phyloP scores from a whole-genome alignment of 2,888 invertebrate species.

The Neoaliturus tenellus region DNA sequence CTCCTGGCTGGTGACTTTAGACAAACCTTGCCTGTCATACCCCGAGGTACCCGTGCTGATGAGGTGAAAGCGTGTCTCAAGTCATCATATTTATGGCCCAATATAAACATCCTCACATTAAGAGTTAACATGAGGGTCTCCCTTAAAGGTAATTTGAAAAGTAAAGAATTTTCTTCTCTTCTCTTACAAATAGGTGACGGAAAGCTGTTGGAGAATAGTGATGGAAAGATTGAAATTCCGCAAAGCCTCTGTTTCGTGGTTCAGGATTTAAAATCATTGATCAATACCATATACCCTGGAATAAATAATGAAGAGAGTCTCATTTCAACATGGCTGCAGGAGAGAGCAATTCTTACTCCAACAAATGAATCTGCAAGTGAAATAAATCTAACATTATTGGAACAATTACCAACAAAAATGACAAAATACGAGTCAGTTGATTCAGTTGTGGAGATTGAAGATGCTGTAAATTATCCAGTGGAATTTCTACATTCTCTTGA shows the following conservation, averaged over 20 bases:
- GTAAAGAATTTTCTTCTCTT: background rate
- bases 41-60: conserved; percentile 9
- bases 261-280: conserved; percentile 4
- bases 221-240: background rate
- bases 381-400: conserved; percentile 47
- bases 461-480: conserved; percentile 25
- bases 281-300: background rate
- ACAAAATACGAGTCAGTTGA: conserved; percentile 3
- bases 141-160: background rate
- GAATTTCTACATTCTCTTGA: conserved; percentile 9
- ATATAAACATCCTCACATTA: background rate
- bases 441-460: conserved; percentile 2
- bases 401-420: background rate
- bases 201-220: background rate
- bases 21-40: conserved; percentile 17
- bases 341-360: conserved; percentile 37
- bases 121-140: background rate
- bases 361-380: background rate
- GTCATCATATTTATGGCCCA: conserved; percentile 15
- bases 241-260: conserved; percentile 10
- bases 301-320: background rate
- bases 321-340: background rate
- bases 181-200: conserved; percentile 30
- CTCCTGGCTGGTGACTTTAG: conserved; percentile 19
- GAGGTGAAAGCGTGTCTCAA: conserved; percentile 38